Percentiles rank a stretch among this genome's conserved stretches.
These are phyloP conservation scores for Laticauda laticaudata DNA, from an alignment of 2,113 vertebrate genomes.

Conservation along the genomic window DNA sequence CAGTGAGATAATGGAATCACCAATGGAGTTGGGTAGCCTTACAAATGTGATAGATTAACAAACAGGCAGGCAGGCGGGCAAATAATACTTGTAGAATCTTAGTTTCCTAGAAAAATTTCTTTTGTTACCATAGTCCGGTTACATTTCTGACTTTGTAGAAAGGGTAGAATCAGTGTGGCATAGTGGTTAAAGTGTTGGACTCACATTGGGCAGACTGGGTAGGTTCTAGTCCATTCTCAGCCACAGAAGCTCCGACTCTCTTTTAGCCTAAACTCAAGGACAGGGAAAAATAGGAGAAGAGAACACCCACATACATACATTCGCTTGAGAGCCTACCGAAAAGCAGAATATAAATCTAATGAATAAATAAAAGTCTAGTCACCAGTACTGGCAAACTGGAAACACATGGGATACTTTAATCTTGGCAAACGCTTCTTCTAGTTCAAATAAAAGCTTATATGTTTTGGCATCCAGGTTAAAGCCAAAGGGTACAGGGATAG, in stretches of 20 bases:
- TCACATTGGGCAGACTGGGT: neutral
- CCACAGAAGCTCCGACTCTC: neutral
- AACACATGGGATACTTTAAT: accelerated
- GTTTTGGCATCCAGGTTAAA: neutral
- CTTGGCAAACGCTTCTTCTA: accelerated
- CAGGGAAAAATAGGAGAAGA: neutral
- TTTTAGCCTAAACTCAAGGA: neutral
- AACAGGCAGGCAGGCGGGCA: neutral
- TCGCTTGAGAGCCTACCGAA: neutral
- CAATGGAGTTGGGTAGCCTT: neutral
- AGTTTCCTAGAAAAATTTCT: slow-evolving; percentile 10
- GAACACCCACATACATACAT: neutral
- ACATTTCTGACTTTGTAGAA: accelerated
- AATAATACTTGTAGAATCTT: neutral
- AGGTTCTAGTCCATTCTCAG: neutral
- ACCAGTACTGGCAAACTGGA: accelerated
- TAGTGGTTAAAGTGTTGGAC: neutral
- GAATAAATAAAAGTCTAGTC: neutral
- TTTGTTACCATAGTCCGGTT: accelerated
- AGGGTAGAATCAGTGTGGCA: neutral
- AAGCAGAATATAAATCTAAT: neutral
- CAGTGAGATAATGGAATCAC: neutral
- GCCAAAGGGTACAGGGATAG: neutral
- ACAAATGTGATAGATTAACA: neutral
- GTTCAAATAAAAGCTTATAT: neutral